Conservation (phyloP, 2,888 invertebrate genomes). For the Agriotes lineatus region DNA sequence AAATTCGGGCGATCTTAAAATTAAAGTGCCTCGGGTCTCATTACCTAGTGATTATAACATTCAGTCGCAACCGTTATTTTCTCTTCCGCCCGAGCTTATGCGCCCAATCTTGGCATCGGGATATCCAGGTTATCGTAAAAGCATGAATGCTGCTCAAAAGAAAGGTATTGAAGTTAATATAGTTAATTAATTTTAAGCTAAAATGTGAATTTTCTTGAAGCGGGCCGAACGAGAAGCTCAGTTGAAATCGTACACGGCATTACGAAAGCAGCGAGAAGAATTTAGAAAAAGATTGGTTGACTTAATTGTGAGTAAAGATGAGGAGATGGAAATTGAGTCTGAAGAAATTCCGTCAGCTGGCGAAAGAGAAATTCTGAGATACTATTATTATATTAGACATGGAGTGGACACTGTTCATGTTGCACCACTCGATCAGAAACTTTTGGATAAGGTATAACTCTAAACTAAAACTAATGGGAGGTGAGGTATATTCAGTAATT, state of each 20-base stretch:
- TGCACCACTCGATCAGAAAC: constrained; percentile 82
- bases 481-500: not conserved
- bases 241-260: constrained; percentile 74
- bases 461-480: not conserved
- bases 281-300: constrained; percentile 85
- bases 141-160: constrained; percentile 61
- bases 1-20: constrained; percentile 66
- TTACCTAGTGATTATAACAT: constrained; percentile 72
- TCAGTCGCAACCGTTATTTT: constrained; percentile 71
- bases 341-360: constrained; percentile 71
- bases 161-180: too few species aligned
- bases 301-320: constrained; percentile 75
- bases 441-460: constrained; percentile 72
- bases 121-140: constrained; percentile 60
- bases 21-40: constrained; percentile 69
- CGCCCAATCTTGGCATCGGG: constrained; percentile 61
- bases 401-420: constrained; percentile 93
- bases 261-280: constrained; percentile 82
- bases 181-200: too few species aligned
- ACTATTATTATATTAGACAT: constrained; percentile 91
- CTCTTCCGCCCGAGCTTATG: constrained; percentile 73
- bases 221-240: constrained; percentile 57
- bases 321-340: constrained; percentile 65
- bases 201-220: not conserved
- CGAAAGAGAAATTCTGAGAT: constrained; percentile 80